These are phyloP conservation scores for Epizoanthus illoricatus DNA, from an alignment of 92 coral and sea anemone species.

Conservation along the genomic window DNA sequence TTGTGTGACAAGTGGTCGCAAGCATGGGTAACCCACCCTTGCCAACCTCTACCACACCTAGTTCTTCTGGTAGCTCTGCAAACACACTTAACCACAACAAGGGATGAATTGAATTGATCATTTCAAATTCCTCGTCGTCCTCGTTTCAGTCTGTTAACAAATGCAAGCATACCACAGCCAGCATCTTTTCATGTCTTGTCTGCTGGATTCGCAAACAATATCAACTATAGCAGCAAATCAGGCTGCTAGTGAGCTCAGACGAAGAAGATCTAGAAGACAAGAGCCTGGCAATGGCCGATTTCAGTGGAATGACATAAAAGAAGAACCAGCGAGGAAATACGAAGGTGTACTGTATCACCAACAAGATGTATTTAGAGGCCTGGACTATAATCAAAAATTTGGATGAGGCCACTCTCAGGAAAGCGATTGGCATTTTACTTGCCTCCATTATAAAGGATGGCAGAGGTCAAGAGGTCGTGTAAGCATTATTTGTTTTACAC, in stretches of 20 bases:
- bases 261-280: not conserved
- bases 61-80: not conserved
- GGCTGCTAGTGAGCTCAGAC: conserved; percentile 16
- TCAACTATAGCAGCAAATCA: conserved; percentile 42
- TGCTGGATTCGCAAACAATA: conserved; percentile 44
- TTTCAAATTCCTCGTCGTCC: conserved; percentile 12
- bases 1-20: not conserved
- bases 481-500: too few species aligned
- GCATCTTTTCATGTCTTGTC: conserved; percentile 39
- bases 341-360: conserved; percentile 34
- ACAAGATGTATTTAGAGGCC: conserved; percentile 41
- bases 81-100: conserved; percentile 10
- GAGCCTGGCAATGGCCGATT: not conserved
- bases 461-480: too few species aligned
- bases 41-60: not conserved
- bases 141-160: not conserved
- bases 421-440: too few species aligned
- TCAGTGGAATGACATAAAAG: not conserved
- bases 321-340: conserved; percentile 30
- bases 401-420: too few species aligned
- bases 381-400: conserved; percentile 19
- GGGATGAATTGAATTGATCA: too few species aligned
- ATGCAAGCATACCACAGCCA: conserved; percentile 23
- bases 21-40: not conserved
- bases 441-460: too few species aligned